Base-by-base conservation (phyloP, 2,113 vertebrate genomes). In the Talpa occidentalis region DNA sequence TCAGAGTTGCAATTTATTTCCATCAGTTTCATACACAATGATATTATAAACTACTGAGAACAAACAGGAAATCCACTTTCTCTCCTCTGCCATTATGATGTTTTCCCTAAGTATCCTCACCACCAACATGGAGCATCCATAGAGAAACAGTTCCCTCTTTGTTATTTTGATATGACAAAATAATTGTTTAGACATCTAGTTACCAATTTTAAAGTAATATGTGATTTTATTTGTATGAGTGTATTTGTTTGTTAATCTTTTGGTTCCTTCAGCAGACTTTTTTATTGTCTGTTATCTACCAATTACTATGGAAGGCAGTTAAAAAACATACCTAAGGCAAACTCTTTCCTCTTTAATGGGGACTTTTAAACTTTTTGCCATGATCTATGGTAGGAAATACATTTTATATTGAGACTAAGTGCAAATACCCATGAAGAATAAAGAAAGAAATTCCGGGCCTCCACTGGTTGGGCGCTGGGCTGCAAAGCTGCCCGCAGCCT, bases 111-210 rank as follows among this genome's bases (percentile, higher is more conserved):
- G 3, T 32, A 21, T 5, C 8, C 42, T 62, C 28, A 9, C 1
- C 79, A 79, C 1, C 79, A 79, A 21, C 30, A 32, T 9, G 10
- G 12, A 37, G 32, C 15, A 60, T 26, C 24, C n/a, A 42, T 6
- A 32, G 2, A 30, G 4, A 91, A 4, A n/a, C 24, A 32, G 0
- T 19, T 59, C 11, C 14, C 10, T 91, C n/a, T 74, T 52, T 87
- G 11, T 76, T 40, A 67, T 6, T 72, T 66, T 80, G 60, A 79
- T 82, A 84, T 94, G 60, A 59, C 59, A 28, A 84, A 93, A 91
- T 14, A 54, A 91, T 54, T 54, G 28, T 28, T 64, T 17, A 73
- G 60, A 86, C 67, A 17, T 67, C 37, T 30, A 73, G 17, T n/a
- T 69, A n/a, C 11, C 14, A 17, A 21, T 44, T 66, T 82, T 73